These are phyloP conservation scores for Chamaetylas fuelleborni DNA, from an alignment of 2,113 vertebrate species.

Conservation along the genomic window DNA sequence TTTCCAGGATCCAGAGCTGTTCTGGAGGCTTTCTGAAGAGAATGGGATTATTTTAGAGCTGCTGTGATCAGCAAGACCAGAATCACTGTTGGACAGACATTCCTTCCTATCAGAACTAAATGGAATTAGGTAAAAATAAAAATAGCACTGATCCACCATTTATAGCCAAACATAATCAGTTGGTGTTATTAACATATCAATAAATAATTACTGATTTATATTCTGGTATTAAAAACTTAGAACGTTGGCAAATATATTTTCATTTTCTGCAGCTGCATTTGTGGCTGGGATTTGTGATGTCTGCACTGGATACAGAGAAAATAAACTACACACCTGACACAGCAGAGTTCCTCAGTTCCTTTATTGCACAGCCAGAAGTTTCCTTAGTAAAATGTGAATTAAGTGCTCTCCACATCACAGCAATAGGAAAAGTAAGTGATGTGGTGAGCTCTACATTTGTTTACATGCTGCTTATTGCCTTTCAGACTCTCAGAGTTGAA, in stretches of 20 bases:
- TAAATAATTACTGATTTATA: background rate
- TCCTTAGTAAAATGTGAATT: background rate
- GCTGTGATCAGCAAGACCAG: background rate
- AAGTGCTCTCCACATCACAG: background rate
- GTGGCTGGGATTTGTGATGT: background rate
- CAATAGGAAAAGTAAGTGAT: background rate
- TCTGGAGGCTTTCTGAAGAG: background rate
- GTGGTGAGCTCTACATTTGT: background rate
- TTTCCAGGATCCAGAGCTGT: background rate
- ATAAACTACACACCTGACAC: background rate
- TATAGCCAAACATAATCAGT: background rate
- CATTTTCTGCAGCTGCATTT: background rate
- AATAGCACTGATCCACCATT: background rate
- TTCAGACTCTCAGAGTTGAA: background rate
- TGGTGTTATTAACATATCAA: background rate
- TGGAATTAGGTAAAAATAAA: background rate
- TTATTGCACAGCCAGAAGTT: background rate
- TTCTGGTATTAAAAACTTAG: background rate
- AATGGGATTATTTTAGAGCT: background rate
- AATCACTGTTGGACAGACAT: background rate
- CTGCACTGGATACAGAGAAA: background rate
- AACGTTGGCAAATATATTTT: background rate
- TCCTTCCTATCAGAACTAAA: background rate
- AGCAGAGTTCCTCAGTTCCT: background rate
- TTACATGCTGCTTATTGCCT: background rate